phyloP scores from a whole-genome alignment of 2,797 vertebrate species.

The Acestrorhynchus altus region DNA sequence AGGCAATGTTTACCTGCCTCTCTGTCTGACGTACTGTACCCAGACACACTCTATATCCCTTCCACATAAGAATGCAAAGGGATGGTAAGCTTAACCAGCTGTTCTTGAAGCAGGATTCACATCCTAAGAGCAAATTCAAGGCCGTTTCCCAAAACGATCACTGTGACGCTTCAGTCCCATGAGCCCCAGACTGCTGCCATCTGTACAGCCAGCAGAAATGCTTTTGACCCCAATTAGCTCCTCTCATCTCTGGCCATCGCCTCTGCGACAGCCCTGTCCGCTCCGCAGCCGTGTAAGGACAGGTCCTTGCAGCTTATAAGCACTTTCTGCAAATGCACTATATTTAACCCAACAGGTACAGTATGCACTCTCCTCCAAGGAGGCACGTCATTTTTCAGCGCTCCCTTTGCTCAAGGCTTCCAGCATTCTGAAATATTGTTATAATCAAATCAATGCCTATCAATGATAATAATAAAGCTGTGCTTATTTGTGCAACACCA shows the following conservation, averaged over 20 bases:
- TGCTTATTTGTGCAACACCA: background rate
- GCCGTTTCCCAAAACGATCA: constrained; percentile 45
- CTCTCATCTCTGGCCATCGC: constrained; percentile 39
- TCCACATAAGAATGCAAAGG: background rate
- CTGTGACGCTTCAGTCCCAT: constrained; percentile 59
- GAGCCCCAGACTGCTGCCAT: constrained; percentile 64
- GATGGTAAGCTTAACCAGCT: constrained; percentile 23
- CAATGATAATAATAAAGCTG: background rate
- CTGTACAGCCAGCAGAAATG: constrained; percentile 70
- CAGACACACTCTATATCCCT: background rate
- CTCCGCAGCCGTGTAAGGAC: constrained; percentile 28
- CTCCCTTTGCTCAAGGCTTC: background rate
- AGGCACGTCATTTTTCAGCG: constrained; percentile 2
- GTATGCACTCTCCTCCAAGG: background rate
- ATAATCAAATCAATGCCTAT: background rate
- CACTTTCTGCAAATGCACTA: constrained; percentile 17
- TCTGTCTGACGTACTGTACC: background rate
- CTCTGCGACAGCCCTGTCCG: constrained; percentile 38
- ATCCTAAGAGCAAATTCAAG: constrained; percentile 55
- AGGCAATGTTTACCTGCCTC: no score
- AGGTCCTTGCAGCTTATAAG: constrained; percentile 38
- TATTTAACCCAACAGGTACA: constrained; percentile 32
- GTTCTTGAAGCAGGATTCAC: constrained; percentile 65
- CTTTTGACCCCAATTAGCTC: constrained; percentile 78
- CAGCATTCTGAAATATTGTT: constrained; percentile 8